These are phyloP conservation scores for Zaprionus inermis DNA, from an alignment of 1,140 invertebrate species.

Conservation along the genomic window DNA sequence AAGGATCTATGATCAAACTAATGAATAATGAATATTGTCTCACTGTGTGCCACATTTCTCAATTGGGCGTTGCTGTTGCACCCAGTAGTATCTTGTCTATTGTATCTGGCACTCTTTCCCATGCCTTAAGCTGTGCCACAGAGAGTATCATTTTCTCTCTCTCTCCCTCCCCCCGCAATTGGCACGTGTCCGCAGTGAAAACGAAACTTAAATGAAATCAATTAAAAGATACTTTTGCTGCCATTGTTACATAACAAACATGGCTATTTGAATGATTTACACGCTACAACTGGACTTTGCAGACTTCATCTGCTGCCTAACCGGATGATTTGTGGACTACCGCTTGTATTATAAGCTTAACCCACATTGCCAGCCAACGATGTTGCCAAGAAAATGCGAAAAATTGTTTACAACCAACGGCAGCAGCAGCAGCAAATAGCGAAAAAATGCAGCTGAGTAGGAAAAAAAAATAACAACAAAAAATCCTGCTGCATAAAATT, in stretches of 20 bases:
- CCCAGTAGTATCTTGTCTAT: slow-evolving; percentile 13
- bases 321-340: slow-evolving; percentile 47
- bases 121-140: no score
- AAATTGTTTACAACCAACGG: slow-evolving; percentile 48
- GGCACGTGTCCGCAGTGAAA: slow-evolving; percentile 60
- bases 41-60: slow-evolving; percentile 33
- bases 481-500: slow-evolving; percentile 63
- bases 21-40: slow-evolving; percentile 60
- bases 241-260: slow-evolving; percentile 55
- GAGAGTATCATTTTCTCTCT: slow-evolving; percentile 52
- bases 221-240: slow-evolving; percentile 64
- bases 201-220: slow-evolving; percentile 55
- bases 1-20: slow-evolving; percentile 67
- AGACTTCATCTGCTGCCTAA: slow-evolving; percentile 2
- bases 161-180: slow-evolving; percentile 17
- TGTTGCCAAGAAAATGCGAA: slow-evolving; percentile 33
- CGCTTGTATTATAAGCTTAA: slow-evolving; percentile 33
- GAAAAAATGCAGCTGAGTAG: slow-evolving; percentile 30
- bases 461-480: slow-evolving; percentile 14
- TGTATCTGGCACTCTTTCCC: slow-evolving; percentile 6
- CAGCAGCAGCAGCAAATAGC: slow-evolving; percentile 4
- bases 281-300: slow-evolving; percentile 13
- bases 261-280: slow-evolving; percentile 43
- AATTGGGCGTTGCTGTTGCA: slow-evolving; percentile 38
- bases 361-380: slow-evolving; percentile 34